A percentile compares a stretch with the other conserved stretches of the same genome.
Evolutionary conservation across 1,140 invertebrate genomes (phyloP).

Genomic region (Colletes gigas): DNA sequence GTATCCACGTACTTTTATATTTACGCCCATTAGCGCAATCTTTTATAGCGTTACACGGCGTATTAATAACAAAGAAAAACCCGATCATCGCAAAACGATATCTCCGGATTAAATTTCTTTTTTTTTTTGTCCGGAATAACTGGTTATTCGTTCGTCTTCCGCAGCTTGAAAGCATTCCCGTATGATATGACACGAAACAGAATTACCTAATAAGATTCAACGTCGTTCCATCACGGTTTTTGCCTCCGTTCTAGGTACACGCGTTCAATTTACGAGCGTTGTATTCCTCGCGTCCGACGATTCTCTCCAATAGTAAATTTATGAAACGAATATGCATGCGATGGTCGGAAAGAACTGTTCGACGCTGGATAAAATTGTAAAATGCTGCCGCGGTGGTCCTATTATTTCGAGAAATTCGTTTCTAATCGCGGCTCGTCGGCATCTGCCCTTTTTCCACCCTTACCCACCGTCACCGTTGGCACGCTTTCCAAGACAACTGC

Average conservation of each 20-base stretch:
- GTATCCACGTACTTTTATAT: too few species aligned
- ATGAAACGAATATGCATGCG: conserved; percentile 45
- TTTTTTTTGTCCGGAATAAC: not conserved
- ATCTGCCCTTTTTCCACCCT: conserved; percentile 71
- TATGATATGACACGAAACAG: not conserved
- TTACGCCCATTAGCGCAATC: too few species aligned
- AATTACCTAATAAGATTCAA: conserved; percentile 1
- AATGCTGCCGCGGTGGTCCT: not conserved
- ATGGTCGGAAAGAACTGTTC: not conserved
- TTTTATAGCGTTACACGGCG: too few species aligned
- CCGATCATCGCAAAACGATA: not conserved
- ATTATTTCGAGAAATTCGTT: conserved; percentile 67
- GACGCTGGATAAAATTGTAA: not conserved
- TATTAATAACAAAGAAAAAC: not conserved
- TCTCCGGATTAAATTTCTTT: not conserved
- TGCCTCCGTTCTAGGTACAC: not conserved
- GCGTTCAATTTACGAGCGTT: conserved; percentile 3
- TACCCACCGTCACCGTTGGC: conserved; percentile 38
- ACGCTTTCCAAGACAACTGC: conserved; percentile 69
- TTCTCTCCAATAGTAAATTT: conserved; percentile 24
- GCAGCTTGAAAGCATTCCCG: not conserved
- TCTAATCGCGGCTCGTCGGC: conserved; percentile 68
- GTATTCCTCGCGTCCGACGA: not conserved
- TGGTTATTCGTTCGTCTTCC: not conserved
- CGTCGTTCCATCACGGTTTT: not conserved